Conservation (phyloP, 2,888 invertebrate species). For the Ichneumoninae sp. region DNA sequence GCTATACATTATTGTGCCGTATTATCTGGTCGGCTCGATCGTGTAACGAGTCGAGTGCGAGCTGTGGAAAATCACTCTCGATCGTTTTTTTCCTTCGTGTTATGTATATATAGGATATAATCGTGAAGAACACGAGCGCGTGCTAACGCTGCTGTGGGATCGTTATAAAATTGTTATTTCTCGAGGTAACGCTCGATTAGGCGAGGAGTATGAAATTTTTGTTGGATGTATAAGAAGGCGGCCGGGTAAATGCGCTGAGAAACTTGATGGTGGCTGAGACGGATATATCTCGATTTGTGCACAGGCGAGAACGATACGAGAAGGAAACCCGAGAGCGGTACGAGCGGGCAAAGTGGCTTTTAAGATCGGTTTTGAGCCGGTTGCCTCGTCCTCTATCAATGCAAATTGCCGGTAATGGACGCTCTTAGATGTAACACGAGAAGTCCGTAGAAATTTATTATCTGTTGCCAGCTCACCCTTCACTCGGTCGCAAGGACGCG, state of each 20-base stretch:
- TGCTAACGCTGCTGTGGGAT: background rate
- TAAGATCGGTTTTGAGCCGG: constrained; percentile 78
- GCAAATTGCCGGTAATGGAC: constrained; percentile 82
- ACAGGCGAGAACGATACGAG: constrained; percentile 31
- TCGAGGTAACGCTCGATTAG: constrained; percentile 20
- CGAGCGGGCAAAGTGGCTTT: constrained; percentile 78
- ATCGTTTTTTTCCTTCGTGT: constrained; percentile 43
- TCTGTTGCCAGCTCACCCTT: constrained; percentile 34
- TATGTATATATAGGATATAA: constrained; percentile 11
- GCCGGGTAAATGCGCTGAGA: constrained; percentile 13
- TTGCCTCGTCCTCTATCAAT: constrained; percentile 80
- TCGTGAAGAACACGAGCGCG: constrained; percentile 25
- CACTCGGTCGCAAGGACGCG: background rate
- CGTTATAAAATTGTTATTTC: constrained; percentile 22
- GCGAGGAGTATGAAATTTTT: constrained; percentile 15
- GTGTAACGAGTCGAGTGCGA: constrained; percentile 59
- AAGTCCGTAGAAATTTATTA: constrained; percentile 57
- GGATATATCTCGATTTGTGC: constrained; percentile 8
- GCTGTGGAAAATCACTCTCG: constrained; percentile 50
- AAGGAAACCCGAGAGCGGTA: constrained; percentile 70
- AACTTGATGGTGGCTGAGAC: background rate
- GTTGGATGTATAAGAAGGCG: background rate
- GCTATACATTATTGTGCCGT: background rate
- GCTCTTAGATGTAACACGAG: constrained; percentile 81
- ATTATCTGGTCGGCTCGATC: constrained; percentile 50